Evolutionary conservation across 2,113 vertebrate species (phyloP), one percentile per base, ranked within the genome.

Genomic region (Phylloscopus whistleri): DNA sequence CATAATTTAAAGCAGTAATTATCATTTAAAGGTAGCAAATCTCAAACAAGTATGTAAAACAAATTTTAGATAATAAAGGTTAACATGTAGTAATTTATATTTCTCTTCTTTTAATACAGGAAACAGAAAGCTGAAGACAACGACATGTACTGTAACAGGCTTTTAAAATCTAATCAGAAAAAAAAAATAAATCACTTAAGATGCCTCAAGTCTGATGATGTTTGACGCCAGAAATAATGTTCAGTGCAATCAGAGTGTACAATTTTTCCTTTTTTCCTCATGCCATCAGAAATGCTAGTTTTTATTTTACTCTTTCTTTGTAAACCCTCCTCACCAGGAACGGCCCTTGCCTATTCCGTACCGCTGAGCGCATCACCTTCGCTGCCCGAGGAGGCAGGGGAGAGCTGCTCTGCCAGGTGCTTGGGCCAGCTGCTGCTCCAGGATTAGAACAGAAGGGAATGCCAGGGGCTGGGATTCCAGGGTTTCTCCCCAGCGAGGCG

Each of bases 101-200:
- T 84, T 14, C 52, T 86, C 77, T 70, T 86, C 91, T 90, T 97
- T 95, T 35, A 51, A 82, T 72, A 30, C 98, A 99, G 99, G 99
- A 99, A 98, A 98, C 98, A 81, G 99, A 99, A 98, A 99, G 99
- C 98, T 99, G 99, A 99, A 99, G 98, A 97, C 80, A 76, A 89
- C 44, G 21, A 95, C 93, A 97, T 87, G 95, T 96, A 97, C 96
- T 97, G 93, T 97, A 96, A 95, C 95, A 82, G 95, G 97, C 97
- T 97, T 92, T 95, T 98, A 96, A 97, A 97, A 97, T 95, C 91
- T 94, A 96, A 97, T 97, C 95, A 95, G 96, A 98, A 98, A 97
- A 94, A 93, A 91, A 95, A 97, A 88, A 75, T 56, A 85, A 94
- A 97, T 98, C 98, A 96, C 95, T 98, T 97, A 97, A 98, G 97